A percentile compares a stretch with the other conserved stretches of the same genome.
Evolutionary conservation across 1,140 invertebrate genomes (phyloP).

Genomic region (Papilio machaon): DNA sequence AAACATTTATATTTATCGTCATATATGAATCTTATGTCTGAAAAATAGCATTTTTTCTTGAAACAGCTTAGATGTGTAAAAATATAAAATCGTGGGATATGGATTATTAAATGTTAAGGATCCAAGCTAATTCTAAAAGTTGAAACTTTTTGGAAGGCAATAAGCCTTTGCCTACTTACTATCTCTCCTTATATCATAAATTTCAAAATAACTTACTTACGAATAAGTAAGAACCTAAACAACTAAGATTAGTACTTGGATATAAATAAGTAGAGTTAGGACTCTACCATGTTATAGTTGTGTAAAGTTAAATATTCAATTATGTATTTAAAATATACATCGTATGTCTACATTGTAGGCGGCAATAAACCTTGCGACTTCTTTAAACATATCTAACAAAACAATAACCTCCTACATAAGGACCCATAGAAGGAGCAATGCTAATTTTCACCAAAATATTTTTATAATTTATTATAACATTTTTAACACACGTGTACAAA

Average conservation of each 20-base stretch:
- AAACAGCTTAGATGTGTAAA: not conserved
- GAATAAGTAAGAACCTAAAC: no score
- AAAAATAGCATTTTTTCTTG: not conserved
- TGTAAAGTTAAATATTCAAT: not conserved
- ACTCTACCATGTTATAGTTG: not conserved
- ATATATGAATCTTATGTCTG: not conserved
- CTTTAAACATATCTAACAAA: not conserved
- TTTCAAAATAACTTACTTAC: no score
- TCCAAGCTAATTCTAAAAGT: no score
- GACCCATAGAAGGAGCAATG: not conserved
- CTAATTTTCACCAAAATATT: not conserved
- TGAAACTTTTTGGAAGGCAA: no score
- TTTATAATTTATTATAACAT: not conserved
- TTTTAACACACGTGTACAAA: not conserved
- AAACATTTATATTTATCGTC: constrained; percentile 13
- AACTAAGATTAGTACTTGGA: no score
- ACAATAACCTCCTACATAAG: not conserved
- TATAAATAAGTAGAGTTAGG: no score
- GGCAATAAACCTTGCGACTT: constrained; percentile 18
- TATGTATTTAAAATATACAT: not conserved
- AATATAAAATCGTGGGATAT: not conserved
- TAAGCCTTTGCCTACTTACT: no score
- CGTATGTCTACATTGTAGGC: not conserved
- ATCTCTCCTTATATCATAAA: no score
- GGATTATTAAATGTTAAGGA: no score